phyloP scores from a whole-genome alignment of 2,797 vertebrate genomes.

The Cyprinodon diabolis region DNA sequence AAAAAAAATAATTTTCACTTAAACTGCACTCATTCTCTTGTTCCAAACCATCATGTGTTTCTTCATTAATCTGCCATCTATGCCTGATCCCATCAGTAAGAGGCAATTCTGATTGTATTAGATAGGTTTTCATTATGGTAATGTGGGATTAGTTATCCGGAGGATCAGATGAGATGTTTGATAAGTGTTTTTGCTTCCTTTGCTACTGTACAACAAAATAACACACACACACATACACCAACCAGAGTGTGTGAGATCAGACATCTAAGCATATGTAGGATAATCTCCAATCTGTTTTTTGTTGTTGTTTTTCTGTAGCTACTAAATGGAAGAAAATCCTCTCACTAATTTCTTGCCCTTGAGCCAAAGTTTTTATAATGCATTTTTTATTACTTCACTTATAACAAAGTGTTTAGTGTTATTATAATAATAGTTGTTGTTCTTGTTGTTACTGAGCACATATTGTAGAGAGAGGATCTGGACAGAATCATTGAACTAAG shows the following conservation, averaged over 20 bases:
- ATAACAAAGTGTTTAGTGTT: neutral
- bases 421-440: neutral
- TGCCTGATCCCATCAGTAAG: slow-evolving; percentile 69
- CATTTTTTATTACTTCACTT: neutral
- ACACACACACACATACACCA: slow-evolving; percentile 11
- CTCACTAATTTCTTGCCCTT: neutral
- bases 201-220: slow-evolving; percentile 29
- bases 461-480: neutral
- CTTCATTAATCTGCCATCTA: slow-evolving; percentile 70
- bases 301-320: neutral
- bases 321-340: neutral
- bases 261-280: neutral
- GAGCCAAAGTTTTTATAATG: neutral
- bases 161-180: slow-evolving; percentile 54
- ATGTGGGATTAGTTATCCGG: slow-evolving; percentile 72
- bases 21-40: slow-evolving; percentile 13
- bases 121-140: slow-evolving; percentile 81
- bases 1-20: slow-evolving; percentile 54
- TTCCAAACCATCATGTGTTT: slow-evolving; percentile 52
- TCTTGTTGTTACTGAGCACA: neutral
- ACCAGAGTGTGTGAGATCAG: slow-evolving; percentile 3
- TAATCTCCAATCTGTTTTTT: neutral
- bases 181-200: slow-evolving; percentile 33
- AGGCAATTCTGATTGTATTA: slow-evolving; percentile 75
- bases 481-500: neutral